Base-by-base conservation (phyloP, 2,113 vertebrate species). In the Nyctibius bracteatus region DNA sequence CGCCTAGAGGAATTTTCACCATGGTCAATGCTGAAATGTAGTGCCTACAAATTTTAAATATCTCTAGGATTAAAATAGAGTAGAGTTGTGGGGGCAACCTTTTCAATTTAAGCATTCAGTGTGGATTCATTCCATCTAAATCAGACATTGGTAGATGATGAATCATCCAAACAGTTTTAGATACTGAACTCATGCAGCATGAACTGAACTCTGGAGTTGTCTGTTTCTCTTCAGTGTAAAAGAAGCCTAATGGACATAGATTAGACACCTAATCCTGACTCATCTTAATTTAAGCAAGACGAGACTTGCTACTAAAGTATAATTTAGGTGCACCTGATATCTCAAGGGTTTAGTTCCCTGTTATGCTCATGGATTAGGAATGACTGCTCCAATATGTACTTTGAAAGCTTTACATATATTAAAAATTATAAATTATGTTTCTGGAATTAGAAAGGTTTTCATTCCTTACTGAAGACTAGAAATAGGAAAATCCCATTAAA, bases 71-170 rank as follows among this genome's bases (percentile, higher is more conserved):
- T 81, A 73, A 66, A 65, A 89, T 2, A 57, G 8, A 63, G 7
- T 30, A 65, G 47, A 61, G 7, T 0, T n/a, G 5, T 14, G 22
- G 6, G 3, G 16, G 23, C 14, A 4, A 59, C 9, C 3, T 75
- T 63, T 79, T 13, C 8, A 51, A 3, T 46, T 72, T 47, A 55
- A 33, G 13, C 44, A 65, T 51, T 84, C 28, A 31, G 9, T 37
- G 14, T 61, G 23, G 23, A 84, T 55, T 81, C 2, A 55, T 70
- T 23, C 78, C 58, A 59, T 46, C 33, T 81, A 85, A 52, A 17
- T 92, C 9, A 84, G 33, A n/a, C 27, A 43, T 61, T 61, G 78
- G 19, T n/a, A 72, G 37, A 28, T n/a, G 9, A 79, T 27, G 22
- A 74, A 63, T 80, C 28, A 71, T 67, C 61, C 43, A 47, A 88